phyloP scores from a whole-genome alignment of 2,113 vertebrate genomes.

The Nannospalax galili region DNA sequence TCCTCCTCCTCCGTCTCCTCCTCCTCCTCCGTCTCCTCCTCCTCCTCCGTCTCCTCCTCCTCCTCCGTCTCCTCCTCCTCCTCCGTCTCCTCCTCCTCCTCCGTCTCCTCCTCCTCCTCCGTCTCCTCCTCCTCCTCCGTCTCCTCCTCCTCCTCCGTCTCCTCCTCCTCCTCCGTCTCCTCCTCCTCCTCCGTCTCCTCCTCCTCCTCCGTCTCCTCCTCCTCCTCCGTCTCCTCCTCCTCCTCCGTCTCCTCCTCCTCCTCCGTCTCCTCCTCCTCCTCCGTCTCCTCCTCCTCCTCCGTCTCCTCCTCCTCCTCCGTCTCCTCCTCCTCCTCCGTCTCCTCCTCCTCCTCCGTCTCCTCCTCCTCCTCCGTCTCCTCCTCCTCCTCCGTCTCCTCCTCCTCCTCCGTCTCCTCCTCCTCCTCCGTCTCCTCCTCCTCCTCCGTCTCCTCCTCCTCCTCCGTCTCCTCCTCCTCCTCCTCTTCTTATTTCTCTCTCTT shows the following conservation, averaged over 20 bases:
- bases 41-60: neutral
- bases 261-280: neutral
- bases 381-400: neutral
- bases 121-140: neutral
- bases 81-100: neutral
- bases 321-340: neutral
- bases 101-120: neutral
- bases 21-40: neutral
- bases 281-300: neutral
- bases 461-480: neutral
- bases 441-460: neutral
- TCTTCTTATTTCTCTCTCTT: no score
- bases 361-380: no score
- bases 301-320: neutral
- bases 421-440: no score
- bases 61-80: neutral
- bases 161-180: neutral
- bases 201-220: neutral
- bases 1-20: neutral
- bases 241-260: neutral
- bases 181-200: neutral
- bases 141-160: neutral
- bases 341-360: neutral
- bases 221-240: neutral
- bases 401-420: neutral